phyloP scores from a whole-genome alignment of 2,797 vertebrate species.

The Lepus oiostolus region DNA sequence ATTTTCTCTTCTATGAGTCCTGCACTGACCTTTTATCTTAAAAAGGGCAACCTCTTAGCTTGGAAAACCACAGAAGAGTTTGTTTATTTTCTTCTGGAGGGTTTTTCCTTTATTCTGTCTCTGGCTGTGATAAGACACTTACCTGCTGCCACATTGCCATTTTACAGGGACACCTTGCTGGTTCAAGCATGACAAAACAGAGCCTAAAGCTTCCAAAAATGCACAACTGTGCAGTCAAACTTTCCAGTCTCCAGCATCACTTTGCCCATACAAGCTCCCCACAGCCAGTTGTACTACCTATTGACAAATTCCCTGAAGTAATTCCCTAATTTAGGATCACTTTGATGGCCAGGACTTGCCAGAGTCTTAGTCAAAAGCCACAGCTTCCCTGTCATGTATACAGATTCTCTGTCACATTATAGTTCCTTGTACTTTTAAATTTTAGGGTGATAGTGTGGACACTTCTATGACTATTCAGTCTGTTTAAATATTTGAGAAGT shows the following conservation, averaged over 20 bases:
- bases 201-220: not conserved
- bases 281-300: not conserved
- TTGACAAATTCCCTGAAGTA: not conserved
- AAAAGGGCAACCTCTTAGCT: slow-evolving; percentile 19
- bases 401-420: not conserved
- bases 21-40: not conserved
- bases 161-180: not conserved
- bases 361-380: not conserved
- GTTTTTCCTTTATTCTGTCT: not conserved
- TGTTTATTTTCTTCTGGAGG: not conserved
- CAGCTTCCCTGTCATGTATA: not conserved
- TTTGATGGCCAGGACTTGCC: not conserved
- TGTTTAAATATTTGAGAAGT: not conserved
- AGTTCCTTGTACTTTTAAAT: not conserved
- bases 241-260: not conserved
- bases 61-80: slow-evolving; percentile 6
- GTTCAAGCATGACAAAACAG: not conserved
- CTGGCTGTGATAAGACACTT: not conserved
- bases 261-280: not conserved
- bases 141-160: not conserved
- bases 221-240: not conserved
- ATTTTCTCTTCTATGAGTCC: not conserved
- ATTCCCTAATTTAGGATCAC: not conserved
- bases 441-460: not conserved
- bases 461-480: not conserved